A percentile compares a stretch with the other conserved stretches of the same genome.
Evolutionary conservation across 2,888 invertebrate species (phyloP).

Genomic region (Leptopterna dolabrata): DNA sequence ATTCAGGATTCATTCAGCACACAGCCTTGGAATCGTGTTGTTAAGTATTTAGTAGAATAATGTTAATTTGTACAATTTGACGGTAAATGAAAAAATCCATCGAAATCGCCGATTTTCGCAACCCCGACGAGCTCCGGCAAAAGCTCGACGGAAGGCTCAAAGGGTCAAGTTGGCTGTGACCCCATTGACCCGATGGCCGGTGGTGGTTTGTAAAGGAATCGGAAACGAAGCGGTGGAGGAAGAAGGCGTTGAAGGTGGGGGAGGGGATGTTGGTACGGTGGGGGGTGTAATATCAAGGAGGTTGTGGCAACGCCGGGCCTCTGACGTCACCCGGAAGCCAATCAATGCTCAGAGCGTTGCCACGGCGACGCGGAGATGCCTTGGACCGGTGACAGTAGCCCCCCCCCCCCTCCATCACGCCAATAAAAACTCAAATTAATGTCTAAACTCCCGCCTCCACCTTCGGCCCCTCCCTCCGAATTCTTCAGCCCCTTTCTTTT

Average conservation of each 20-base stretch:
- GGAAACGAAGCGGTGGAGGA: neutral
- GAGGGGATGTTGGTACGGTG: neutral
- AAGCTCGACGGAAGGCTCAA: neutral
- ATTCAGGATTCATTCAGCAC: too few relatives aligned
- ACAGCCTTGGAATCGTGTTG: too few relatives aligned
- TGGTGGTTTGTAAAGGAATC: neutral
- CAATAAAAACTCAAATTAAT: slow-evolving; percentile 44
- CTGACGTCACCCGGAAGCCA: slow-evolving; percentile 57
- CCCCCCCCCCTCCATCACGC: neutral
- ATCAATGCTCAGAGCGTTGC: slow-evolving; percentile 57
- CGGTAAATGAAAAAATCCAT: neutral
- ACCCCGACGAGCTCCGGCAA: neutral
- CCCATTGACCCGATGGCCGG: slow-evolving; percentile 33
- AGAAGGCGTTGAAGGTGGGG: neutral
- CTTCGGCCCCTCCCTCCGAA: neutral
- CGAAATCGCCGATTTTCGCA: neutral
- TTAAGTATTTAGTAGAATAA: too few relatives aligned
- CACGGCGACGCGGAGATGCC: slow-evolving; percentile 54
- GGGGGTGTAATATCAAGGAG: slow-evolving; percentile 53
- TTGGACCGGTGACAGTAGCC: slow-evolving; percentile 52
- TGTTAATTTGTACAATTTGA: too few relatives aligned
- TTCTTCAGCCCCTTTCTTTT: neutral
- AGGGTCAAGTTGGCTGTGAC: slow-evolving; percentile 41
- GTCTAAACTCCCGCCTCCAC: neutral
- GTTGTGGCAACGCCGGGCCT: slow-evolving; percentile 54